phyloP scores from a whole-genome alignment of 2,113 vertebrate genomes.

The Craseonycteris thonglongyai region DNA sequence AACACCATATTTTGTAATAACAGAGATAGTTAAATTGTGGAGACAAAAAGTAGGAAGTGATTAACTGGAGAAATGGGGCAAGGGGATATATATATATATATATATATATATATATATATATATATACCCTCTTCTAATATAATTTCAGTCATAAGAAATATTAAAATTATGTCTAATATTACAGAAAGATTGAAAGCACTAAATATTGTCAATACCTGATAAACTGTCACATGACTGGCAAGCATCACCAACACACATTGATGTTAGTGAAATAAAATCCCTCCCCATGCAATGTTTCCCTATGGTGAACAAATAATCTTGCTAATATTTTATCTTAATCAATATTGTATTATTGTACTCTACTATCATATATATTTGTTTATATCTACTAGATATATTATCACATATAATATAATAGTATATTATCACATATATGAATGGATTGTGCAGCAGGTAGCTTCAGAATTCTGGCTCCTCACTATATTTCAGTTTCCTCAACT shows the following conservation, averaged over 20 bases:
- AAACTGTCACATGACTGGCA: conserved; percentile 2
- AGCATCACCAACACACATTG: not conserved
- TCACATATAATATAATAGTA: not conserved
- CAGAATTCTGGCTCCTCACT: not conserved
- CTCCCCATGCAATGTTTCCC: not conserved
- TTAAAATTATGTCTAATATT: conserved; percentile 30
- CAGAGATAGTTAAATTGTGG: not conserved
- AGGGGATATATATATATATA: not conserved
- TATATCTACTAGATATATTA: not conserved
- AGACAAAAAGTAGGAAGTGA: conserved; percentile 2
- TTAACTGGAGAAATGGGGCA: conserved; percentile 3
- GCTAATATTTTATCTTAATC: not conserved
- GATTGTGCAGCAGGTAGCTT: not conserved
- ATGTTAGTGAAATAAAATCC: conserved; percentile 4
- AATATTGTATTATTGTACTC: conserved; percentile 21
- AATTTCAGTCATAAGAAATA: conserved; percentile 16
- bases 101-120: too few relatives aligned
- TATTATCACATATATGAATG: not conserved
- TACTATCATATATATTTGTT: not conserved
- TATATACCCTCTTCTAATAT: conserved; percentile 29
- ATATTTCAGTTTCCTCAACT: conserved; percentile 22
- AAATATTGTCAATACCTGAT: conserved; percentile 25
- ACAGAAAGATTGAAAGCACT: not conserved
- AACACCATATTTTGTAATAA: not conserved
- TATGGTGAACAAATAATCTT: conserved; percentile 18